These are phyloP conservation scores for Circaetus gallicus DNA, from an alignment of 2,113 vertebrate species.

Conservation along the genomic window DNA sequence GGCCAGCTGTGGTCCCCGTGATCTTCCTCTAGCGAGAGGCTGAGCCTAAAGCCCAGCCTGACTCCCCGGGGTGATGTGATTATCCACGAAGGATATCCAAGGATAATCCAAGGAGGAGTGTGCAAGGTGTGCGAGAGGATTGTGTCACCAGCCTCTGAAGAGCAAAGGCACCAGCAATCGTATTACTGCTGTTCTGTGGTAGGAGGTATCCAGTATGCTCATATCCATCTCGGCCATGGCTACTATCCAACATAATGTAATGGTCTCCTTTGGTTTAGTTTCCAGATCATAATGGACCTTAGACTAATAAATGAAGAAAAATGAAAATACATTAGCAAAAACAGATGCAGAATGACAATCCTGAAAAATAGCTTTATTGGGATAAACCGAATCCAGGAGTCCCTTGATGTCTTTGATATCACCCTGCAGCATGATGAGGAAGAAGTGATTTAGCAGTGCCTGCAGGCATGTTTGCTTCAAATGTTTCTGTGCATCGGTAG, in stretches of 20 bases:
- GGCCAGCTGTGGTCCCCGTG: not conserved
- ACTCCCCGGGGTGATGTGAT: not conserved
- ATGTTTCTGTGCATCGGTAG: not conserved
- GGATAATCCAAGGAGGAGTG: not conserved
- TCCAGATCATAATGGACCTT: not conserved
- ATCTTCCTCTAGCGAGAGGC: not conserved
- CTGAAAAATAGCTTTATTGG: not conserved
- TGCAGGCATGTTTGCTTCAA: not conserved
- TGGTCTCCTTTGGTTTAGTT: not conserved
- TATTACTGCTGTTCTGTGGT: not conserved
- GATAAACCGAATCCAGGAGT: not conserved
- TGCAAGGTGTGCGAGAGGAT: not conserved
- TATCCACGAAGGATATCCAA: not conserved
- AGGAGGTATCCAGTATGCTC: not conserved
- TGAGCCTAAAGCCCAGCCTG: not conserved
- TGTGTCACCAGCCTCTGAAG: not conserved
- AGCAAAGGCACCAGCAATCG: not conserved
- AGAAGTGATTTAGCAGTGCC: not conserved
- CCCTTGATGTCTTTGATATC: not conserved
- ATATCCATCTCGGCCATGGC: not conserved
- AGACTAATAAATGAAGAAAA: not conserved
- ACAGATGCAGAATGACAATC: not conserved
- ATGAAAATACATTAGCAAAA: not conserved
- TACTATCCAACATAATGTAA: not conserved
- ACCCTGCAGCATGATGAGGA: not conserved